Base-by-base conservation (phyloP, 2,888 invertebrate species). In the Callinectes sapidus region DNA sequence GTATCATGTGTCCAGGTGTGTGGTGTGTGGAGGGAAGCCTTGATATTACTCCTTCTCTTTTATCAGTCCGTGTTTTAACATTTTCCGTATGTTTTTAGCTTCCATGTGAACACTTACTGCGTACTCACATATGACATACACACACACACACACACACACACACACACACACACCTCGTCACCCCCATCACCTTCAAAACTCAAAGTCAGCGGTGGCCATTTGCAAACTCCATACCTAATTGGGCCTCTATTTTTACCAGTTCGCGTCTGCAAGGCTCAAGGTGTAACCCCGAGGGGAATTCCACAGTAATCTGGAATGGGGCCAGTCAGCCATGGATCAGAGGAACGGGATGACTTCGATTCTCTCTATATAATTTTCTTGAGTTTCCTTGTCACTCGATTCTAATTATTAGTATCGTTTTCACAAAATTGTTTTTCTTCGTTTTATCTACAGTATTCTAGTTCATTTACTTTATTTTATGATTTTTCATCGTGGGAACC, bases 181-280 rank as follows among this genome's bases (percentile, higher is more conserved):
- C 16, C 18, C 13, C 10, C 61, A 23, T 6, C 8, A 5, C 71
- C 28, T 28, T 71, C 71, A 71, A 71, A 71, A 10, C n/a, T 1
- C 28, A 28, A 8, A 71, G 71, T 71, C 71, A 28, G 71, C 28
- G 71, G 71, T 28, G 71, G 71, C 28, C 28, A 71, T 71, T 71
- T 71, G 35, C 81, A 35, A 81, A 16, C 81, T 32, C 81, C 35
- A 81, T 81, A 35, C 35, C 28, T 81, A 35, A 71, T 71, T 71
- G 8, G 0, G 71, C 48, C 48, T 5, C 18, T 86, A 0, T 86
- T 39, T 86, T 39, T 86, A 86, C 23, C 14, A 35, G 1, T 81
- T 16, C 54, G 55, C 61, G 55, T 88, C 88, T 88, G 88, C 88
- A 88, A 55, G 88, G 88, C 88, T 88, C 14, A 88, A 88, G 32